phyloP scores from a whole-genome alignment of 1,140 invertebrate species.

The Pseudoatta argentina region DNA sequence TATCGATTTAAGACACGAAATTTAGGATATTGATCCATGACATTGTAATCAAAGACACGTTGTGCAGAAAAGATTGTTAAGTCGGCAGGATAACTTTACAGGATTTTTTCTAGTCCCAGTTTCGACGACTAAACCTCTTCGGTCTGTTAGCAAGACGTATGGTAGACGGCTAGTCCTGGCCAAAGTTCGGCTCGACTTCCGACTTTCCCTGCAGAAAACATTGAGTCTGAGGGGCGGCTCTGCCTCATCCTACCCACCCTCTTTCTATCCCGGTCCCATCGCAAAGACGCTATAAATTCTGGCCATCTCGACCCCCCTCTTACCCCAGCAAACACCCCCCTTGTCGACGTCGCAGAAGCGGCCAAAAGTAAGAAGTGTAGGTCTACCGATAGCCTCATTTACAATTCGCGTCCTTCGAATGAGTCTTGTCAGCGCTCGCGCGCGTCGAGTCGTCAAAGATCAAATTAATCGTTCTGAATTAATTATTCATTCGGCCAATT shows the following conservation, averaged over 20 bases:
- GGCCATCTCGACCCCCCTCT: slow-evolving; percentile 64
- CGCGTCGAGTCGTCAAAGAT: slow-evolving; percentile 32
- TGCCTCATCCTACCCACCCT: slow-evolving; percentile 73
- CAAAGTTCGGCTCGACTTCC: slow-evolving; percentile 86
- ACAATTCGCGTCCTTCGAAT: slow-evolving; percentile 56
- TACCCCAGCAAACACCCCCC: slow-evolving; percentile 49
- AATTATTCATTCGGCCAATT: slow-evolving; percentile 33
- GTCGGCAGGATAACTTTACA: slow-evolving; percentile 70
- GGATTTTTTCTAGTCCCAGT: slow-evolving; percentile 67
- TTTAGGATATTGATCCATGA: not conserved
- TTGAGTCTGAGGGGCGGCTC: slow-evolving; percentile 83
- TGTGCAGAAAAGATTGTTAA: too few relatives aligned
- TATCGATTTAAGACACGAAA: slow-evolving; percentile 71
- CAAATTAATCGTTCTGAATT: slow-evolving; percentile 44
- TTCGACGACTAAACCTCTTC: slow-evolving; percentile 82
- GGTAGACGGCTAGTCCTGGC: slow-evolving; percentile 84
- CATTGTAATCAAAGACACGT: too few relatives aligned
- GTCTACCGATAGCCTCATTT: slow-evolving; percentile 70
- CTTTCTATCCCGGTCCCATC: slow-evolving; percentile 59
- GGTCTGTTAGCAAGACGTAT: slow-evolving; percentile 85
- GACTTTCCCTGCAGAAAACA: slow-evolving; percentile 86
- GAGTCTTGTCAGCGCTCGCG: slow-evolving; percentile 26
- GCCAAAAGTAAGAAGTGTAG: slow-evolving; percentile 82
- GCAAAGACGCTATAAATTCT: slow-evolving; percentile 86
- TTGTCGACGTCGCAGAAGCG: slow-evolving; percentile 78